Conservation (phyloP, 2,797 vertebrate genomes). For the Cossypha dichroa region DNA sequence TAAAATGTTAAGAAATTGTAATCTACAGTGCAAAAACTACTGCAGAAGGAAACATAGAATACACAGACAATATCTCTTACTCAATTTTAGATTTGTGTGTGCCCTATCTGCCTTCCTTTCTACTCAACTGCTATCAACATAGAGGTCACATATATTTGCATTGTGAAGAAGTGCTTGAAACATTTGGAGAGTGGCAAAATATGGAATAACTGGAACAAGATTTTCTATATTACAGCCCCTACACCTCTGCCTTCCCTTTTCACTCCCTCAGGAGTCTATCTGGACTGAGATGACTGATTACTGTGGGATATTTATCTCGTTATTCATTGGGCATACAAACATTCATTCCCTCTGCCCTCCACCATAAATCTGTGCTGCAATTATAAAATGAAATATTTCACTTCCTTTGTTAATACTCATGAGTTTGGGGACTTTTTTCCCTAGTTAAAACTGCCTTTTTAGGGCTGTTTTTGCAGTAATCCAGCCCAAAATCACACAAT, state of each 20-base stretch:
- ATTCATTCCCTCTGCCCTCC: not conserved
- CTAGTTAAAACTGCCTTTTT: not conserved
- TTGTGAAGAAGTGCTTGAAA: not conserved
- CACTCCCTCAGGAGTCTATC: not conserved
- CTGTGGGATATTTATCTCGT: not conserved
- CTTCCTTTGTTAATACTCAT: fast-evolving
- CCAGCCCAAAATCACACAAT: not conserved
- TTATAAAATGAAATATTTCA: not conserved
- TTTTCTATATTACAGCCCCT: not conserved
- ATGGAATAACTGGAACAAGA: not conserved
- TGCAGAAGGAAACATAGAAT: not conserved
- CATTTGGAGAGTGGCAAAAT: not conserved
- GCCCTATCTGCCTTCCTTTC: not conserved
- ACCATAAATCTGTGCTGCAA: not conserved
- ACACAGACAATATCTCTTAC: not conserved
- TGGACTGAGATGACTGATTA: not conserved
- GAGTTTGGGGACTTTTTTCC: fast-evolving
- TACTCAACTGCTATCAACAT: not conserved
- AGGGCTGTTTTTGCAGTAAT: not conserved
- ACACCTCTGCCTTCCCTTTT: not conserved
- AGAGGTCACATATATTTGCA: not conserved
- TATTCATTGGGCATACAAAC: not conserved
- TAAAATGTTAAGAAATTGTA: not conserved
- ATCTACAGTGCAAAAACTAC: not conserved
- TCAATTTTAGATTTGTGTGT: not conserved